Evolutionary conservation across 2,113 vertebrate species (phyloP), one percentile per base, ranked within the genome.

Genomic region (Plecotus auritus): DNA sequence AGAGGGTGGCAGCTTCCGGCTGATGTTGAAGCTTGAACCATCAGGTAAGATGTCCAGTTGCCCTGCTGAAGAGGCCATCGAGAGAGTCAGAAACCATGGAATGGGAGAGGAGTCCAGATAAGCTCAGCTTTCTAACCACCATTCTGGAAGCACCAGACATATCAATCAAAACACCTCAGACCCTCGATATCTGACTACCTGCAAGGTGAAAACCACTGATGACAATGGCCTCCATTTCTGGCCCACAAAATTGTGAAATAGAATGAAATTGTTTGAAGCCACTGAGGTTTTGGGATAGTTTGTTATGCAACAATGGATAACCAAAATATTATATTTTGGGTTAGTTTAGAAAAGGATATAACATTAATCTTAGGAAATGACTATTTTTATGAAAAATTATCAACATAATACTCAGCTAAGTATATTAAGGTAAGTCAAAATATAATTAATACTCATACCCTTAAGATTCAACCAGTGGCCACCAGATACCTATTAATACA

Each of bases 231-330:
- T 86, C 80, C 67, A 74, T 47, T 85, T n/a, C 40, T n/a, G 61
- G 51, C n/a, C 20, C 35, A 35, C 30, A 23, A 37, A 40, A 28
- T 26, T 47, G 12, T 32, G 30, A 78, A 61, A 56, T 3, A 47
- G 78, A 91, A 35, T 83, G 49, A 91, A 77, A 56, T 54, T 66
- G 14, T 40, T 56, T n/a, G 56, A 94, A 96, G 49, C 18, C 64
- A 51, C 16, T 37, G 45, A 8, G 12, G 11, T 77, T 92, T 90
- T 22, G 32, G 3, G 26, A 85, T 13, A 11, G 28, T 54, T 78
- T 74, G 23, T 87, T 74, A 80, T 80, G 7, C 37, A 51, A 17
- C 11, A 90, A 10, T 14, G 74, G 40, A 28, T 84, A 83, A 67
- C 47, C 37, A n/a, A 23, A 81, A 66, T 77, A 45, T 14, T n/a